Evolutionary conservation across 2,113 vertebrate genomes (phyloP), one percentile per base, ranked within the genome.

Genomic region (Shinisaurus crocodilurus): DNA sequence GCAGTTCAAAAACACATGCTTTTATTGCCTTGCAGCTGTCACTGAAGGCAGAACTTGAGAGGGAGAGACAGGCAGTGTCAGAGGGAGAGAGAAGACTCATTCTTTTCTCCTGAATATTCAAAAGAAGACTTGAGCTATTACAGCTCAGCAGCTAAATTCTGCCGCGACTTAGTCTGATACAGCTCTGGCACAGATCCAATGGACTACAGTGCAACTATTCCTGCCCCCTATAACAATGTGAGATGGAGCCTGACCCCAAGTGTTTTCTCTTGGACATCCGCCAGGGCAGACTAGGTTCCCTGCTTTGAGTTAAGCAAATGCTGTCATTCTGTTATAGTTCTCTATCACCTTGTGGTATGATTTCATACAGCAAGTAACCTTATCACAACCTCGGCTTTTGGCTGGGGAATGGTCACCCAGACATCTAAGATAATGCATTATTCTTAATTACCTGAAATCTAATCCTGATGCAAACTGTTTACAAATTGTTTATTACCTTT

Each of bases 401-500:
- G 82, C 91, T 32, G 88, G 90, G 74, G 92, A 93, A 63, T n/a
- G 60, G 75, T 74, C 87, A 89, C 34, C 75, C 32, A 23, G 77
- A 89, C 93, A 95, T 67, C 83, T 86, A 96, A 94, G 94, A 75
- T 37, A 95, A 70, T 45, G 57, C 87, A 94, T 92, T 95, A 84
- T 43, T 96, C 92, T 92, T 91, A 93, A 96, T 96, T 95, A 94
- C 90, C 85, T 94, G 76, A 81, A 97, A 95, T 93, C 91, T 84
- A 96, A 95, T 93, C 80, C 80, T 45, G 40, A 43, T n/a, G 74
- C 29, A 92, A 96, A 96, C 37, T 89, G 89, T 87, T 95, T 96
- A 87, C 88, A 85, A 94, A 94, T 95, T 91, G 80, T 90, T 97
- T 90, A 92, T 93, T 92, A 95, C 57, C 87, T 95, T 95, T 94